phyloP scores from a whole-genome alignment of 2,797 vertebrate genomes.

The Bradypodion ventrale region DNA sequence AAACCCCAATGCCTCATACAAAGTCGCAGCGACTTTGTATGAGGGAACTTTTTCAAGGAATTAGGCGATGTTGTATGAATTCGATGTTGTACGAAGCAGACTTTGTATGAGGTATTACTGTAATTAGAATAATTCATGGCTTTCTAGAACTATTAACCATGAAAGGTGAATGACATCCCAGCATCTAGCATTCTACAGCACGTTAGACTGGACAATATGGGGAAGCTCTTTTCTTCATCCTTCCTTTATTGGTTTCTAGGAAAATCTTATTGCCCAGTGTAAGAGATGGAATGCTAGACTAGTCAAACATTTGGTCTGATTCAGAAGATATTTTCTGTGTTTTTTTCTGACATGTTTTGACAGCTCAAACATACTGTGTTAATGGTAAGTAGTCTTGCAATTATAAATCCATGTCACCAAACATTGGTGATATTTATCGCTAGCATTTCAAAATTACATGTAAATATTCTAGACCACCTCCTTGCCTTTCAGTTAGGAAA shows the following conservation, averaged over 20 bases:
- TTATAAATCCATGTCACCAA: not conserved
- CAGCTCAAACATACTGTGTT: too few relatives aligned
- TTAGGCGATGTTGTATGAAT: too few relatives aligned
- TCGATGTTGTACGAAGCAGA: too few relatives aligned
- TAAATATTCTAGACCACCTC: not conserved
- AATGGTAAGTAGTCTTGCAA: not conserved
- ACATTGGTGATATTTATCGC: not conserved
- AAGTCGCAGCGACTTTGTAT: too few relatives aligned
- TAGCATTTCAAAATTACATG: not conserved
- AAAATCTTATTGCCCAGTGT: not conserved
- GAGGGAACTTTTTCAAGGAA: too few relatives aligned
- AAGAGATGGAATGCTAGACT: not conserved
- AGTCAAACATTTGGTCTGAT: not conserved
- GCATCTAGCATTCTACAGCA: not conserved
- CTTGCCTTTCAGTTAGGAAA: not conserved
- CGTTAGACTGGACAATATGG: not conserved
- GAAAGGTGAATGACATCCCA: not conserved
- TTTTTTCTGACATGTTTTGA: not conserved
- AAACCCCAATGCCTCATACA: too few relatives aligned
- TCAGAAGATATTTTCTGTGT: not conserved
- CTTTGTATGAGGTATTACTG: too few relatives aligned
- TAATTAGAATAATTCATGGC: not conserved
- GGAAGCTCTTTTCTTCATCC: not conserved
- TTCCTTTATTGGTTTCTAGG: not conserved
- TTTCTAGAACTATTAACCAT: not conserved